Conservation (phyloP, 1,140 invertebrate genomes). For the Cydia fagiglandana region DNA sequence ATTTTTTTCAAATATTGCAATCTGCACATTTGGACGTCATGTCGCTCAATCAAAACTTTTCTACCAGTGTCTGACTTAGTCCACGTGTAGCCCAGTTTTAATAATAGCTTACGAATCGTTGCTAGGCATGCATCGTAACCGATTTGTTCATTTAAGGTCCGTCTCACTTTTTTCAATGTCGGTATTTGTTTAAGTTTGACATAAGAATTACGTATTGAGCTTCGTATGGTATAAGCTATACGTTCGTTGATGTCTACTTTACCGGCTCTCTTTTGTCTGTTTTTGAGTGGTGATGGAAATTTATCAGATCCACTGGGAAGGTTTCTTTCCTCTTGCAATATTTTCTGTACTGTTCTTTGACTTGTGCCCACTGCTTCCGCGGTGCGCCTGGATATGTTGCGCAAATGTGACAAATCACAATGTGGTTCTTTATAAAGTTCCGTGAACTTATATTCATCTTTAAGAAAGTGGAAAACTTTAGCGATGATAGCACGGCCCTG, state of each 20-base stretch:
- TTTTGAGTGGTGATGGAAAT: neutral
- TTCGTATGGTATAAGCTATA: constrained; percentile 16
- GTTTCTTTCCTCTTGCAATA: constrained; percentile 18
- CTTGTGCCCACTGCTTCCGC: neutral
- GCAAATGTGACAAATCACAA: constrained; percentile 28
- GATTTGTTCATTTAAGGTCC: constrained; percentile 28
- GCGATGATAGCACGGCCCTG: constrained; percentile 29
- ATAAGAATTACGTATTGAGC: constrained; percentile 25
- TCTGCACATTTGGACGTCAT: constrained; percentile 33
- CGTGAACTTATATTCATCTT: constrained; percentile 30
- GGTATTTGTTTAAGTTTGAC: constrained; percentile 14
- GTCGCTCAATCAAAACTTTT: constrained; percentile 31
- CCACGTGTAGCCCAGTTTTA: constrained; percentile 35
- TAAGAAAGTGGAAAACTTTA: constrained; percentile 32
- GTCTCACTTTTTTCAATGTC: neutral
- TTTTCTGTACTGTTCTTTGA: neutral
- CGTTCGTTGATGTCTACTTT: constrained; percentile 24
- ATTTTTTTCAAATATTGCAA: constrained; percentile 34
- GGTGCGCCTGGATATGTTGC: constrained; percentile 2
- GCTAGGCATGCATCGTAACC: constrained; percentile 15
- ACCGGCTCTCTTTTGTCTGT: neutral
- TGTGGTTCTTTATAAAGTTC: neutral
- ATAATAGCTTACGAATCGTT: constrained; percentile 26
- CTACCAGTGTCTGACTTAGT: constrained; percentile 19
- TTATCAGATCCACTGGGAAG: too few relatives aligned